These are phyloP conservation scores for Andrena minutula DNA, from an alignment of 2,888 invertebrate genomes.

Conservation along the genomic window DNA sequence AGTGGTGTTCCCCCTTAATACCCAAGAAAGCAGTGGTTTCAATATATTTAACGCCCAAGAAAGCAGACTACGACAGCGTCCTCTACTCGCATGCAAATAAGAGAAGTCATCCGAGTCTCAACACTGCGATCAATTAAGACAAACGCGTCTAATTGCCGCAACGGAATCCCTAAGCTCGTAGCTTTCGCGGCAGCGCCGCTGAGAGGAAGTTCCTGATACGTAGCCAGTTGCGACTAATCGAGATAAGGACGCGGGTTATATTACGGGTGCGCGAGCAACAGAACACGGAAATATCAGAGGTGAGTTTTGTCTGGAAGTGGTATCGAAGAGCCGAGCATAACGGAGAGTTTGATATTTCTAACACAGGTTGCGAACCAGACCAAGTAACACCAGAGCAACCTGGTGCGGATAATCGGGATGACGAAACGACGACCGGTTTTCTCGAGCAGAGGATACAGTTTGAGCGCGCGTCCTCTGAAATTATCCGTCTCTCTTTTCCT, in stretches of 20 bases:
- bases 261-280: background rate
- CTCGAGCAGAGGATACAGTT: conserved; percentile 68
- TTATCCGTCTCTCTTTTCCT: conserved; percentile 51
- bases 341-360: conserved; percentile 64
- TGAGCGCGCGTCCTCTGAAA: conserved; percentile 67
- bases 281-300: conserved; percentile 58
- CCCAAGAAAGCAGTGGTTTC: too few relatives aligned
- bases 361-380: conserved; percentile 49
- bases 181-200: background rate
- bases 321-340: conserved; percentile 42
- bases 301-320: conserved; percentile 50
- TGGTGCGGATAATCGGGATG: conserved; percentile 71
- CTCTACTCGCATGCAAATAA: background rate
- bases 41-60: too few relatives aligned
- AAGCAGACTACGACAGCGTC: background rate
- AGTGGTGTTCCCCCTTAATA: too few relatives aligned
- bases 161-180: background rate
- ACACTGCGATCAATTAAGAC: conserved; percentile 24
- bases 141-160: background rate
- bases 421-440: conserved; percentile 74
- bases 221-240: conserved; percentile 45
- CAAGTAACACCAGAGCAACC: conserved; percentile 67
- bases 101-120: background rate
- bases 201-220: background rate
- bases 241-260: conserved; percentile 26